Evolutionary conservation across 2,797 vertebrate species (phyloP), one percentile per base, ranked within the genome.

Genomic region (Crypturellus tataupa): DNA sequence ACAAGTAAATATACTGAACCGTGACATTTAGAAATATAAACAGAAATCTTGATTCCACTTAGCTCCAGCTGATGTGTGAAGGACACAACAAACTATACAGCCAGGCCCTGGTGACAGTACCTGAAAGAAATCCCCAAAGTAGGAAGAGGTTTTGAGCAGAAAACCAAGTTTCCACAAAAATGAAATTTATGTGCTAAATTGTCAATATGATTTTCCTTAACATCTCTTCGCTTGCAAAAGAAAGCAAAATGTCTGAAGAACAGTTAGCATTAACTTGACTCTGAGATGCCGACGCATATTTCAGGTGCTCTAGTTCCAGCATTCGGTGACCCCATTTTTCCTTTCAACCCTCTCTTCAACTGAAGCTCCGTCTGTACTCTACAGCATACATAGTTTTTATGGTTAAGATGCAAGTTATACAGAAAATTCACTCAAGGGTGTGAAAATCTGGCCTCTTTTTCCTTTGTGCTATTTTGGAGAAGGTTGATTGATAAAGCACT

Each of bases 11-110:
- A 56, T 40, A 81, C 39, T 56, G 39, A 86, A 78, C 29, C 3
- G 4, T 78, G 84, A 44, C 73, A 83, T 84, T 83, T 83, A 83
- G 73, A 90, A 90, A 80, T 73, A 51, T 39, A 59, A 85, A 67
- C 46, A 58, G 19, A 51, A 69, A 56, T 55, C 16, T 80, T 79
- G 44, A 69, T 76, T 80, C 24, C 35, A 40, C 27, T 72, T 72
- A 62, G 27, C 44, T 72, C 37, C 72, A 33, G 31, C 40, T 82
- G 44, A 5, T 60, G 7, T 65, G 20, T 87, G 55, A 89, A 64
- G 19, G 55, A 37, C 37, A 47, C 5, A 47, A 14, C 11, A 51
- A 2, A 2, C 49, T 87, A 33, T 15, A 53, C n/a, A 81, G 47
- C 40, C 58, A 47, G 55, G 49, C 20, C 40, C 37, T 49, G 16